phyloP scores from a whole-genome alignment of 1,140 invertebrate species.

The Aphidius gifuensis region DNA sequence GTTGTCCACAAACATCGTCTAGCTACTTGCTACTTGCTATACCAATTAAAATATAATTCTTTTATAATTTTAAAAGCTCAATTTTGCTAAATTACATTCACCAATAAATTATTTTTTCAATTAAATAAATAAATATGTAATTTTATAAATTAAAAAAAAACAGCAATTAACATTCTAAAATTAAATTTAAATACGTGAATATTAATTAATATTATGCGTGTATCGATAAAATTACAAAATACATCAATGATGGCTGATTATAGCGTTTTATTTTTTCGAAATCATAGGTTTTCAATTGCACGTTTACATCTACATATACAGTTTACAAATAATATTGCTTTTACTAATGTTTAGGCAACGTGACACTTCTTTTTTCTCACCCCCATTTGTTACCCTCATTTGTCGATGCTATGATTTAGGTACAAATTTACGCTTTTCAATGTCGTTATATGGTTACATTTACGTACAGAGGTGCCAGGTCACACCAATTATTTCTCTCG shows the following conservation, averaged over 20 bases:
- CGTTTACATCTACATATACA: neutral
- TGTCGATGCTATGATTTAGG: too few species aligned
- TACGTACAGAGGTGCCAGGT: conserved; percentile 5
- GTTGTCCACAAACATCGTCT: too few species aligned
- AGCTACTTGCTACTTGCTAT: too few species aligned
- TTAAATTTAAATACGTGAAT: conserved; percentile 24
- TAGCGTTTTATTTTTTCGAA: neutral
- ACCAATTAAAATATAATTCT: too few species aligned
- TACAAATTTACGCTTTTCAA: neutral
- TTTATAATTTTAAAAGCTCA: too few species aligned
- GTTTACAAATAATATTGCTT: neutral
- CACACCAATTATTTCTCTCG: conserved; percentile 23
- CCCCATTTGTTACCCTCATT: neutral
- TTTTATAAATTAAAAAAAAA: too few species aligned
- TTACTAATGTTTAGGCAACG: neutral
- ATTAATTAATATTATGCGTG: conserved; percentile 40
- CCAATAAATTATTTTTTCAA: too few species aligned
- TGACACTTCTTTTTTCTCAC: neutral
- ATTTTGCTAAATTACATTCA: too few species aligned
- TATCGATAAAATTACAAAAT: conserved; percentile 8
- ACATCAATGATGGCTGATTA: conserved; percentile 35
- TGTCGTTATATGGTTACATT: conserved; percentile 22
- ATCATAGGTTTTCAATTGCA: neutral
- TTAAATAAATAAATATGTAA: too few species aligned
- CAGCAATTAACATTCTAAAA: too few species aligned